Conservation (phyloP, 2,113 vertebrate species). For the Collichthys lucidus region DNA sequence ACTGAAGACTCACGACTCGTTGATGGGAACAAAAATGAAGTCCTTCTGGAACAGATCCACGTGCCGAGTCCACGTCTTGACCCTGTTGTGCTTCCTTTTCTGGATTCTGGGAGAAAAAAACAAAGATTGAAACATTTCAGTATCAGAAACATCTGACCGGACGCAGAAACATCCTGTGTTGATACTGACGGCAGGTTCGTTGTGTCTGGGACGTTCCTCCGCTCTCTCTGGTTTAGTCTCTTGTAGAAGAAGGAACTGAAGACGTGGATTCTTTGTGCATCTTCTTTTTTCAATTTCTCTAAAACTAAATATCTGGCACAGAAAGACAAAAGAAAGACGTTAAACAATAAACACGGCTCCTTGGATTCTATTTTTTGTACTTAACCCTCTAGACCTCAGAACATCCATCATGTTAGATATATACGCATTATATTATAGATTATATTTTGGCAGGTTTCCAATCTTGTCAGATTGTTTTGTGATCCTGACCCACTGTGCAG, state of each 20-base stretch:
- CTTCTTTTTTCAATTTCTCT: constrained; percentile 94
- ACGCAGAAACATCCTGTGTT: too few species aligned
- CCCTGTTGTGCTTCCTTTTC: constrained; percentile 94
- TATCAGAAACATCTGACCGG: neutral
- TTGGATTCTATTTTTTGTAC: too few species aligned
- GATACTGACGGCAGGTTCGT: constrained; percentile 92
- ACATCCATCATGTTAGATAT: too few species aligned
- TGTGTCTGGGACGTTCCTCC: constrained; percentile 87
- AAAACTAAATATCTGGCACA: constrained; percentile 92
- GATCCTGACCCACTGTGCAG: too few species aligned
- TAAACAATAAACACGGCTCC: neutral
- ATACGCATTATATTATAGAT: too few species aligned
- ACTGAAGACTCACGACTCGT: constrained; percentile 94
- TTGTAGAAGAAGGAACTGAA: constrained; percentile 99
- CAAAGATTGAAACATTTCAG: neutral
- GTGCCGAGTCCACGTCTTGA: constrained; percentile 98
- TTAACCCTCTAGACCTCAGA: too few species aligned
- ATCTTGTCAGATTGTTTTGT: too few species aligned
- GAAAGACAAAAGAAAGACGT: neutral
- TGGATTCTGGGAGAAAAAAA: constrained; percentile 87
- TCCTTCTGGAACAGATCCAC: constrained; percentile 99
- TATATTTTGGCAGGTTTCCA: too few species aligned
- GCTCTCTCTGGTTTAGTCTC: constrained; percentile 96
- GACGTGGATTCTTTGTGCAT: constrained; percentile 94
- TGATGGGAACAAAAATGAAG: constrained; percentile 99